Base-by-base conservation (phyloP, 2,888 invertebrate genomes). In the Podabrus alpinus region DNA sequence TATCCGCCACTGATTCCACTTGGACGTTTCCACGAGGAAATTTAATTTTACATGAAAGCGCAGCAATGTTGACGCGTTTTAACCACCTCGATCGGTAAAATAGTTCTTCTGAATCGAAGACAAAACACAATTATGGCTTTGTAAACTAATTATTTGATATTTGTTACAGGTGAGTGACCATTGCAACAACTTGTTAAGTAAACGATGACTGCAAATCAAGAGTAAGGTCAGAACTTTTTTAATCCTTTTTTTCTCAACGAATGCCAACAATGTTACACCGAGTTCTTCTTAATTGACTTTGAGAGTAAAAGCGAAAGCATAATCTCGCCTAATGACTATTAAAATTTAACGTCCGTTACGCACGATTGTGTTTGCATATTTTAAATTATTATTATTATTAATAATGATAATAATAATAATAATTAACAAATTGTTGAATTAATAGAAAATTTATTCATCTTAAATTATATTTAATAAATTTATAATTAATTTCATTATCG, bases 121-220 rank as follows among this genome's bases (percentile, higher is more conserved):
- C 78, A 77, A 72, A 78, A 78, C 74, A 78, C 73, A 76, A 78
- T 76, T 78, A 74, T 60, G 74, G 70, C 68, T 72, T 73, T 77
- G 64, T 73, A 78, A 78, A 74, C 76, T 78, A 78, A 78, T 78
- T 78, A 76, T 69, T 76, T 77, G 69, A 76, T 78, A 76, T 77
- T 78, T 77, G 76, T 78, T 78, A 75, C 75, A 78, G 78, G 78
- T 77, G 78, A 78, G 78, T 77, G 77, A 77, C 75, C 78, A 69
- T 25, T 64, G 59, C 71, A 74, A 64, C 71, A 71, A 70, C 62
- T 69, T 67, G 72, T 68, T 67, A 72, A 72, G 69, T 67, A 75
- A 72, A 75, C 69, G 69, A 59, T 59, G 71, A 69, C 69, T 64
- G 68, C 72, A 75, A 72, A 72, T 72, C 72, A 72, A 61, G 68